Conservation (phyloP, 2,113 vertebrate genomes). For the Macrotus californicus region DNA sequence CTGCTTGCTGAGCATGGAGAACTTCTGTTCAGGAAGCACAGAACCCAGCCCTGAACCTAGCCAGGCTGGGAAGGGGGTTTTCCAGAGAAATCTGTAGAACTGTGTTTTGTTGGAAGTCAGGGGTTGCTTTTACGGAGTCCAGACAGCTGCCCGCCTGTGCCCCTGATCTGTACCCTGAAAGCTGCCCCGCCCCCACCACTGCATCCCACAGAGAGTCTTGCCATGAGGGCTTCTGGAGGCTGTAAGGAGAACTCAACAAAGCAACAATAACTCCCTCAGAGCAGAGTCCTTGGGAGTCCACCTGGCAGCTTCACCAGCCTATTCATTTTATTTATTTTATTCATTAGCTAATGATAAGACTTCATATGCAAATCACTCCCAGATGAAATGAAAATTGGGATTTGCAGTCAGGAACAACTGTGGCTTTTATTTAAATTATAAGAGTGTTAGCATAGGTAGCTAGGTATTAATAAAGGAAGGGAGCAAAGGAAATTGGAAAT, state of each 20-base stretch:
- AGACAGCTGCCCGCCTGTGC: neutral
- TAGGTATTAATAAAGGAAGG: no score
- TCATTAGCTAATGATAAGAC: constrained; percentile 43
- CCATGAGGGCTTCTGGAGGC: neutral
- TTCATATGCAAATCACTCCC: constrained; percentile 60
- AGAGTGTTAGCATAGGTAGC: neutral
- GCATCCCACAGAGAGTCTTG: neutral
- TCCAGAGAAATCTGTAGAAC: neutral
- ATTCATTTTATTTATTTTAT: constrained; percentile 59
- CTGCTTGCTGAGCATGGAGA: neutral
- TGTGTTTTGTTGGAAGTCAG: neutral
- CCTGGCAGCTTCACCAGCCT: neutral
- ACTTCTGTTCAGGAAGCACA: neutral
- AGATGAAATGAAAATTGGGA: constrained; percentile 61
- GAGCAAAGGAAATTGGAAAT: no score
- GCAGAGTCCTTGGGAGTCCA: neutral
- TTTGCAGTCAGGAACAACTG: neutral
- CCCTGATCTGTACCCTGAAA: neutral
- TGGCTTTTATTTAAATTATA: neutral
- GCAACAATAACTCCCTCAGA: neutral
- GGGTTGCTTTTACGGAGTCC: neutral
- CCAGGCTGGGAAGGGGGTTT: neutral
- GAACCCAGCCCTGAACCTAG: neutral
- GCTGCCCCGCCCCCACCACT: neutral
- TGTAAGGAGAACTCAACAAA: neutral